Evolutionary conservation across 1,140 invertebrate genomes (phyloP).

Genomic region (Formica selysi): DNA sequence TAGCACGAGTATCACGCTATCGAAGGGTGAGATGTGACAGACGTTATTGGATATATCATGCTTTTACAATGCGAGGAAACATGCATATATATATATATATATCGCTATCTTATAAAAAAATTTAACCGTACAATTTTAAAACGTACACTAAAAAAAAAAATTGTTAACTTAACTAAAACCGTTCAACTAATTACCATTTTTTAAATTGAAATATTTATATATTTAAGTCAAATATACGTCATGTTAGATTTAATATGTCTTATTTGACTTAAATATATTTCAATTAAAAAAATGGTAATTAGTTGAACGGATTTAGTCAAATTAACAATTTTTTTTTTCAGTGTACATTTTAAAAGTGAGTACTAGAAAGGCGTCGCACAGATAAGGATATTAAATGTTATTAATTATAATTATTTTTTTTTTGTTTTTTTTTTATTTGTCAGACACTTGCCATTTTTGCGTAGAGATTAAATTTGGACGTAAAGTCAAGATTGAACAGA

Average conservation of each 20-base stretch:
- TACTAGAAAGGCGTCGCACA: background rate
- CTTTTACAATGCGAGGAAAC: background rate
- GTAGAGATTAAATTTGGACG: background rate
- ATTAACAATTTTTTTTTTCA: too few species aligned
- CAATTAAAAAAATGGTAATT: too few species aligned
- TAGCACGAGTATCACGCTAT: background rate
- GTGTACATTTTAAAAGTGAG: background rate
- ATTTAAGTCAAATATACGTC: too few species aligned
- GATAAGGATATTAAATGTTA: background rate
- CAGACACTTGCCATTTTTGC: background rate
- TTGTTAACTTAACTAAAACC: too few species aligned
- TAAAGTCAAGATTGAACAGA: background rate
- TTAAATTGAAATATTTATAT: too few species aligned
- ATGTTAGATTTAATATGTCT: too few species aligned
- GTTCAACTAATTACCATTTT: too few species aligned
- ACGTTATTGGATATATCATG: conserved; percentile 27
- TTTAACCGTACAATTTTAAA: background rate
- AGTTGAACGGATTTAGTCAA: too few species aligned
- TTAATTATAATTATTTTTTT: background rate
- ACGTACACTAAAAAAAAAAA: background rate
- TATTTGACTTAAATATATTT: too few species aligned
- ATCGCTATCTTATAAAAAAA: background rate
- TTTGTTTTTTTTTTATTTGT: background rate
- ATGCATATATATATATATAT: background rate
- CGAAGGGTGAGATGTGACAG: background rate